These are phyloP conservation scores for Perizoma affinitatum DNA, from an alignment of 2,888 invertebrate genomes.

Conservation along the genomic window DNA sequence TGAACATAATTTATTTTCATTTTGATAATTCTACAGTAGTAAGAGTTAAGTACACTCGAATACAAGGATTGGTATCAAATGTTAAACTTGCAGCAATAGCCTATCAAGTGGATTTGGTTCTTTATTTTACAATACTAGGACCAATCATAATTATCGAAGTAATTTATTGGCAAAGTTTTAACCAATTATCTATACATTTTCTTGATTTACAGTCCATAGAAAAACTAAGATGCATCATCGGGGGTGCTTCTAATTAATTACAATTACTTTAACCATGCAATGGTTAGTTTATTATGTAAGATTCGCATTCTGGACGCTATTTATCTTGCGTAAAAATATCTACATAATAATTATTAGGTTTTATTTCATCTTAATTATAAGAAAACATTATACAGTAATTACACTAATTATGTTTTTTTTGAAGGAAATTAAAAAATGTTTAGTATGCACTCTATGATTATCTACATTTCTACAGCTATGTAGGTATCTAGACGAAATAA, in stretches of 20 bases:
- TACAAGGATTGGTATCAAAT: constrained; percentile 84
- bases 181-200: constrained; percentile 4
- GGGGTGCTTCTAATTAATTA: constrained; percentile 6
- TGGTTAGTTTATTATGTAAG: background rate
- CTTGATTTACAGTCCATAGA: constrained; percentile 27
- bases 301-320: background rate
- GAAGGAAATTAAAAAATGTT: constrained; percentile 17
- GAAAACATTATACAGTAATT: constrained; percentile 2
- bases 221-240: constrained; percentile 7
- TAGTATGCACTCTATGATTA: constrained; percentile 58
- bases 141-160: constrained; percentile 55
- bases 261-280: constrained; percentile 4
- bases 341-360: background rate
- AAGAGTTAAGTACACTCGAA: constrained; percentile 83
- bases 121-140: constrained; percentile 70
- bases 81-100: constrained; percentile 78
- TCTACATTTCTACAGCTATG: constrained; percentile 80
- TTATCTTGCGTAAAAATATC: constrained; percentile 14
- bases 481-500: constrained; percentile 51
- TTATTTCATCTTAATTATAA: background rate
- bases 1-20: constrained; percentile 81
- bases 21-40: constrained; percentile 82
- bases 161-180: constrained; percentile 21
- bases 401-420: constrained; percentile 13
- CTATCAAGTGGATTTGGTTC: constrained; percentile 78